phyloP scores from a whole-genome alignment of 2,888 invertebrate genomes.

The Schizaphis graminum region DNA sequence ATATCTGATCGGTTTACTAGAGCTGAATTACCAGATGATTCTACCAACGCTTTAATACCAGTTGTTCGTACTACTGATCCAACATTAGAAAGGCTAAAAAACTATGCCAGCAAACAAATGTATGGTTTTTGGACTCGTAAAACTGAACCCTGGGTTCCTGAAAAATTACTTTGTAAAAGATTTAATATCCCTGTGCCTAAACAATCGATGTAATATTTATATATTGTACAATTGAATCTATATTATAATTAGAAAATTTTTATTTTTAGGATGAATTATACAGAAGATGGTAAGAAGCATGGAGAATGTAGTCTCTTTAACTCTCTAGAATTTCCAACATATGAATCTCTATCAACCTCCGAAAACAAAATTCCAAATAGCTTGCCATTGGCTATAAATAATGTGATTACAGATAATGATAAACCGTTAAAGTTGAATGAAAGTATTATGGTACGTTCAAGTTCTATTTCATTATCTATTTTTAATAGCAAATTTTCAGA shows the following conservation, averaged over 20 bases:
- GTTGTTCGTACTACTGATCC: slow-evolving; percentile 54
- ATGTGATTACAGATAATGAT: neutral
- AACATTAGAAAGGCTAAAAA: slow-evolving; percentile 68
- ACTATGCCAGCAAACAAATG: slow-evolving; percentile 82
- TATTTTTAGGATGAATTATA: slow-evolving; percentile 17
- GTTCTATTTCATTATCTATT: neutral
- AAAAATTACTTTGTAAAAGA: slow-evolving; percentile 85
- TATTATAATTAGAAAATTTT: neutral
- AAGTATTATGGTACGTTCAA: neutral
- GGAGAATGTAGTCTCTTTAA: slow-evolving; percentile 67
- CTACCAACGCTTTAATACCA: slow-evolving; percentile 70
- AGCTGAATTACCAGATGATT: slow-evolving; percentile 73
- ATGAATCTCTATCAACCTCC: neutral
- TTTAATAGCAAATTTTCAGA: neutral
- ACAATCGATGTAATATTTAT: slow-evolving; percentile 46
- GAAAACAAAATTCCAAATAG: neutral
- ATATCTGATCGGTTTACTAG: slow-evolving; percentile 77
- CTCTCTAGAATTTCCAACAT: slow-evolving; percentile 21
- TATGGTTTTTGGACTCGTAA: slow-evolving; percentile 83
- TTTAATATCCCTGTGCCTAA: slow-evolving; percentile 93
- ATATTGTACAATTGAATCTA: neutral
- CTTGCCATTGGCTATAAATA: neutral
- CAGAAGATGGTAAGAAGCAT: slow-evolving; percentile 63
- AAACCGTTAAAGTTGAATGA: neutral
- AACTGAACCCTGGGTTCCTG: slow-evolving; percentile 84